Base-by-base conservation (phyloP, 2,888 invertebrate species). In the Aporophyla lueneburgensis region DNA sequence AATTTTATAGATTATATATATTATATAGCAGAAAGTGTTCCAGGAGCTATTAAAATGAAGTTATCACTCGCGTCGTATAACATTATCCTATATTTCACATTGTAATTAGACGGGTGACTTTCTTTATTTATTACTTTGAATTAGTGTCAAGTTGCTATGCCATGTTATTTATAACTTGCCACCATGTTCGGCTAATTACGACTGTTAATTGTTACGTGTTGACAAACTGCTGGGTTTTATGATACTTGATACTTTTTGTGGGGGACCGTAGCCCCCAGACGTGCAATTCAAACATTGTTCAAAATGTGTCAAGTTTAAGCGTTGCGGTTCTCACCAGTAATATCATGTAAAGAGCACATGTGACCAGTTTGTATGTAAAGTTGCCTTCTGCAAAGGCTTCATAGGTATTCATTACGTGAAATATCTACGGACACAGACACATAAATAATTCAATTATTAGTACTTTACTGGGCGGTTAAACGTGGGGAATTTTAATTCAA, bases 381-480 rank as follows among this genome's bases (percentile, higher is more conserved):
- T 54, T 68, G 59, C 1, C 59, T 71, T 58, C 68, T 79, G 71
- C 72, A 66, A 71, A 72, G 49, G 69, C 84, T 86, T 86, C 80
- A 87, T 87, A 89, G 78, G 67, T 88, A 88, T 87, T 83, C 88
- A 86, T 76, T 75, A 78, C 77, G 69, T 87, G 75, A 84, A 79
- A 84, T 85, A 80, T 80, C 70, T 84, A 84, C 77, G 72, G 87
- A 76, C 79, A 76, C 71, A 80, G 76, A 71, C 75, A 76, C 79
- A 88, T 88, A 86, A 80, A 88, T 88, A 81, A 87, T 88, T 87
- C 86, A 86, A 69, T 77, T 85, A 88, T 83, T 78, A 77, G 77
- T 80, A 79, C 82, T 87, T 76, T 78, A 72, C 77, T 81, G 63
- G 76, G 40, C 76, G 66, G 33, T 66, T 72, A 63, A 63, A 80